Evolutionary conservation across 2,888 invertebrate genomes (phyloP).

Genomic region (Pomacea canaliculata): DNA sequence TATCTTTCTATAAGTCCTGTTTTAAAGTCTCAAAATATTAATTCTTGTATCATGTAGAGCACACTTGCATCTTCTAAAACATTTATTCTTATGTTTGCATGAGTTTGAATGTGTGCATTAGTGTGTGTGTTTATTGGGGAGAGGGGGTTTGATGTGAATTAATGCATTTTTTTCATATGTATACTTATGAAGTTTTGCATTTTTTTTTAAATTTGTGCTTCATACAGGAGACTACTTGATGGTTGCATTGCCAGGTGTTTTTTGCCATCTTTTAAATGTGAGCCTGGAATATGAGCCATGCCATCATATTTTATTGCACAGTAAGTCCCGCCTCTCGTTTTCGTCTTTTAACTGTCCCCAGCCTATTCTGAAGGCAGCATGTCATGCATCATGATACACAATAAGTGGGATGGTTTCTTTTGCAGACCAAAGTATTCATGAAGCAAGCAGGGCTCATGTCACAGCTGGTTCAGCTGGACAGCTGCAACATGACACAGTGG

Average conservation of each 20-base stretch:
- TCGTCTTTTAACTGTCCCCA: background rate
- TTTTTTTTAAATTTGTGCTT: background rate
- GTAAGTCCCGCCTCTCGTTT: constrained; percentile 42
- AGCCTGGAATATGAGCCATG: constrained; percentile 87
- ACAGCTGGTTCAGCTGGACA: no score
- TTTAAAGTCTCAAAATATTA: no score
- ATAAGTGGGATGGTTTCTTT: background rate
- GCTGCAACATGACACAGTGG: background rate
- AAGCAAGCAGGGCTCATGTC: background rate
- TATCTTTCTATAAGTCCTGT: no score
- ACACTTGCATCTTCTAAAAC: no score
- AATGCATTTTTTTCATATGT: no score
- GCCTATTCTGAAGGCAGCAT: no score
- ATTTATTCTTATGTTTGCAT: no score
- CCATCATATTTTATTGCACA: constrained; percentile 68
- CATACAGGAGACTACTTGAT: constrained; percentile 82
- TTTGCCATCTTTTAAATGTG: constrained; percentile 87
- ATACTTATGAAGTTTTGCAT: no score
- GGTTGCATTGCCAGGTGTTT: constrained; percentile 86
- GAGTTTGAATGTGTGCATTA: no score
- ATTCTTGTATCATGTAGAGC: no score
- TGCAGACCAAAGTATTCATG: background rate
- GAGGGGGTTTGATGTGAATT: no score
- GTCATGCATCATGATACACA: no score
- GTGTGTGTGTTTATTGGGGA: background rate